A percentile compares a stretch with the other conserved stretches of the same genome.
phyloP scores from a whole-genome alignment of 1,140 invertebrate genomes.

The Drosophila oshimai region DNA sequence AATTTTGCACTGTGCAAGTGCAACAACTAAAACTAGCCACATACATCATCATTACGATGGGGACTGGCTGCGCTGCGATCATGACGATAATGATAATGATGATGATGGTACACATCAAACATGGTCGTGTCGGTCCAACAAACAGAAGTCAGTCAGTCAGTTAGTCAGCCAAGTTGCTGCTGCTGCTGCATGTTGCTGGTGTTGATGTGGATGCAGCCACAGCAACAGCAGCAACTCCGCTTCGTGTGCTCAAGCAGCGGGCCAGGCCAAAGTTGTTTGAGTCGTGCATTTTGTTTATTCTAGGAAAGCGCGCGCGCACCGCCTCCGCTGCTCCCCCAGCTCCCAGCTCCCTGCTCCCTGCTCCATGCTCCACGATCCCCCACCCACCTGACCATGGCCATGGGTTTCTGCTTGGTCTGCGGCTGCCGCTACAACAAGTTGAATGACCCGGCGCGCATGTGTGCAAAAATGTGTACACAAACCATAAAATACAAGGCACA shows the following conservation, averaged over 20 bases:
- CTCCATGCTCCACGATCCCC: conserved; percentile 7
- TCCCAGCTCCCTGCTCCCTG: not conserved
- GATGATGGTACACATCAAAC: conserved; percentile 75
- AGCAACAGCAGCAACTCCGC: conserved; percentile 29
- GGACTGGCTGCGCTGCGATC: not conserved
- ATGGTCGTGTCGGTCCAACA: conserved; percentile 79
- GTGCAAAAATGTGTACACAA: conserved; percentile 81
- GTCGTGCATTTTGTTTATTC: conserved; percentile 80
- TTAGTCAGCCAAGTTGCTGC: conserved; percentile 58
- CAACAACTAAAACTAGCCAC: conserved; percentile 75
- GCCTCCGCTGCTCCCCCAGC: conserved; percentile 24
- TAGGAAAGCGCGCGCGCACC: conserved; percentile 73
- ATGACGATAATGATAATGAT: conserved; percentile 40
- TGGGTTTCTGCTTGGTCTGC: conserved; percentile 49
- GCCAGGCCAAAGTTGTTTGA: conserved; percentile 60
- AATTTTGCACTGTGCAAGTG: conserved; percentile 72
- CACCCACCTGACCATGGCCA: conserved; percentile 49
- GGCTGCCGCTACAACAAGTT: conserved; percentile 45
- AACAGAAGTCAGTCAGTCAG: conserved; percentile 80
- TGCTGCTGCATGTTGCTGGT: conserved; percentile 40
- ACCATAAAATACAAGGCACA: conserved; percentile 79
- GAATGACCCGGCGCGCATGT: conserved; percentile 78
- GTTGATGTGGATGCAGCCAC: conserved; percentile 52
- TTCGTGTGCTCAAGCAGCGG: conserved; percentile 39
- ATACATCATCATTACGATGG: conserved; percentile 42